Base-by-base conservation (phyloP, 2,797 vertebrate species). In the Acropternis orthonyx region DNA sequence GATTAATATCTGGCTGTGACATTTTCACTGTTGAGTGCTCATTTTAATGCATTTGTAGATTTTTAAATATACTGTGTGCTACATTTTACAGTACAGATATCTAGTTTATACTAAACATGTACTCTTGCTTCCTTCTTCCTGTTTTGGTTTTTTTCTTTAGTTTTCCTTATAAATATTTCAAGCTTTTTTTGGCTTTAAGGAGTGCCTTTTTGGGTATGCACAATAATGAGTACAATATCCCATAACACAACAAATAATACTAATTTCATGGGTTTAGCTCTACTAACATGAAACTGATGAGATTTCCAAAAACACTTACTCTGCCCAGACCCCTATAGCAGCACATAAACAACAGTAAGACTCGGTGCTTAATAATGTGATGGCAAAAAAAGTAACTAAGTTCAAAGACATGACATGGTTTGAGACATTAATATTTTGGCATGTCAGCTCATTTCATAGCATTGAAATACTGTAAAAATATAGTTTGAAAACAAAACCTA, bases 161-260 rank as follows among this genome's bases (percentile, higher is more conserved):
- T 83, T 95, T 87, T 30, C 85, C n/a, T 55, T 77, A 48, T 7
- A 72, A 85, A 62, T 54, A 69, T 36, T 59, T 27, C 19, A 74
- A 73, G 12, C 5, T 23, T 19, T 48, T 16, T 51, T 85, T 76
- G 56, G 7, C 43, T 81, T 26, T 77, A 72, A 86, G 34, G 61
- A 44, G 7, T 55, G n/a, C 21, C 27, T 51, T 85, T 77, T 61
- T 20, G 30, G 16, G 9, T 48, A 13, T 27, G 41, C n/a, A 58
- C 13, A 27, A 28, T 37, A 87, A 85, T 9, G 22, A 83, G 21
- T 69, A 51, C 24, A 54, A 66, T 49, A 72, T 48, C 26, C n/a
- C 41, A 18, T 48, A 32, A 78, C 6, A 44, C 15, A 27, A 41
- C 13, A 93, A 84, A 58, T 32, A 44, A 46, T 22, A 65, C 2